Percentiles rank a stretch among this genome's conserved stretches.
Conservation (phyloP, 2,888 invertebrate species). For the Apamea epomidion region DNA sequence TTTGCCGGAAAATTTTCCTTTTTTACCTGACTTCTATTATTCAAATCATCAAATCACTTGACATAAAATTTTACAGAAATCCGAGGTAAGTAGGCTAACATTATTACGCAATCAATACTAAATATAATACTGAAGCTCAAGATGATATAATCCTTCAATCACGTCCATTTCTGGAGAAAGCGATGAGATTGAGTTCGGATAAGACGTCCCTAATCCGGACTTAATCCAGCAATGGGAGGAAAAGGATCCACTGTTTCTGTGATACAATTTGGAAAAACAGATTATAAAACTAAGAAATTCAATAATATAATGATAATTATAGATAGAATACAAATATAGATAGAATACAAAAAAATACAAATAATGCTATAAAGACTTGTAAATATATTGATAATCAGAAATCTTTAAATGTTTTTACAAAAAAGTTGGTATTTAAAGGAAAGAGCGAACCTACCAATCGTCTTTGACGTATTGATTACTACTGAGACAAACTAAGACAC, state of each 20-base stretch:
- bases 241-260: not conserved
- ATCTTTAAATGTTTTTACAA: not conserved
- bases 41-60: not conserved
- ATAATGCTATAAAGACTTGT: not conserved
- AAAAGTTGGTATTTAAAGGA: no score
- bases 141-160: conserved; percentile 26
- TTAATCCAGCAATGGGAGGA: conserved; percentile 8
- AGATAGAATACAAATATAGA: no score
- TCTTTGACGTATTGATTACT: not conserved
- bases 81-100: not conserved
- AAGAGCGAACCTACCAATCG: not conserved
- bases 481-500: not conserved
- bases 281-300: not conserved
- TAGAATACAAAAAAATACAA: no score
- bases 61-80: not conserved
- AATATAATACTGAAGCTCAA: not conserved
- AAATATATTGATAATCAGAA: no score
- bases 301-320: not conserved
- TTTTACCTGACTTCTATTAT: not conserved
- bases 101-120: conserved; percentile 1
- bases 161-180: conserved; percentile 1
- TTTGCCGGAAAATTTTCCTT: not conserved
- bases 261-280: conserved; percentile 20
- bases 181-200: conserved; percentile 36
- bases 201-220: conserved; percentile 23